Base-by-base conservation (phyloP, 2,113 vertebrate genomes). In the Cyphomyrus discorhynchus region DNA sequence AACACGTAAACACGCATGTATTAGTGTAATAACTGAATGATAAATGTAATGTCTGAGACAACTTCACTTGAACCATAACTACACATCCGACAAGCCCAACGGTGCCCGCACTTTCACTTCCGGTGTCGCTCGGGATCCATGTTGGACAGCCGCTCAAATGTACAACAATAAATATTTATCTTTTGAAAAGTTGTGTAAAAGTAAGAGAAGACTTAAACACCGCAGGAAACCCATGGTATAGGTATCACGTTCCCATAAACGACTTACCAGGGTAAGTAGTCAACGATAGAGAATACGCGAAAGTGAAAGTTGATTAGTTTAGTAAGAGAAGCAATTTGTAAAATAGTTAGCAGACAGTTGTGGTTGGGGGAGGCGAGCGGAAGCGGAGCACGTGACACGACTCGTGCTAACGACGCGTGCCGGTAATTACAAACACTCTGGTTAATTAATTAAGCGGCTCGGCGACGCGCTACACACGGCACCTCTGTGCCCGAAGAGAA, bases 71-170 rank as follows among this genome's bases (percentile, higher is more conserved):
- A 46, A 49, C 3, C 87, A 21, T 49, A 24, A 83, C 84, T 58
- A 87, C 87, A 31, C 5, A 62, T 80, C 70, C 35, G 19, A 70
- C 88, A 46, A 89, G 88, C 56, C 56, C 24, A 88, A 31, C 24
- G n/a, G 5, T 8, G 24, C 13, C 15, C 5, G 39, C 10, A 82
- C 88, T 91, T 89, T 86, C 62, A 90, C 56, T 90, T 91, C 91
- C 91, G 89, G 88, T 89, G 87, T 82, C 88, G 88, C 66, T 88
- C 84, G 52, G 74, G 52, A 88, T 90, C 91, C 91, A 91, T 91
- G 84, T 91, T 91, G 88, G 42, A 62, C 88, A 24, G 46, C 88
- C 42, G 46, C 17, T 49, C 24, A 74, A 74, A 86, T 70, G 46
- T 88, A 74, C 58, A 88, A 74, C 47, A 88, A 88, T 88, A 88